These are phyloP conservation scores for Vombatus ursinus DNA, from an alignment of 2,113 vertebrate species.

Conservation along the genomic window DNA sequence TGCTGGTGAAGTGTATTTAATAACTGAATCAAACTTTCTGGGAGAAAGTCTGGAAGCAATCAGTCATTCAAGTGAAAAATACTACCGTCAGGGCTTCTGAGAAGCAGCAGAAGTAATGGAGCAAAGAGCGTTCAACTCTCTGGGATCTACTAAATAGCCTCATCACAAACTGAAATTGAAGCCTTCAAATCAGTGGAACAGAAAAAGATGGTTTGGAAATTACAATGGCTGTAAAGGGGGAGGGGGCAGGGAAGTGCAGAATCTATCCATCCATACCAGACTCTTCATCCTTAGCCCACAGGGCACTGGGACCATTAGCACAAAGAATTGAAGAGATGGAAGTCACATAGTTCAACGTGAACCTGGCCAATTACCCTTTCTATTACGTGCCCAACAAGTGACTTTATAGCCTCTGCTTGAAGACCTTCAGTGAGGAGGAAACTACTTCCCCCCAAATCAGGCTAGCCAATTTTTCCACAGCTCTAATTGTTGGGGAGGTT, in stretches of 20 bases:
- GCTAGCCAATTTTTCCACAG: background rate
- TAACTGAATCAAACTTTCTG: background rate
- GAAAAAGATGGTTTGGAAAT: background rate
- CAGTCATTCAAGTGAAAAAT: conserved; percentile 33
- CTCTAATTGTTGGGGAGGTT: background rate
- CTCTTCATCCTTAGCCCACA: background rate
- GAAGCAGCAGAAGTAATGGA: background rate
- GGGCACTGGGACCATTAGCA: background rate
- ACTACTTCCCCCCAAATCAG: background rate
- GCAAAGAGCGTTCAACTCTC: background rate
- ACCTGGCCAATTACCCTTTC: background rate
- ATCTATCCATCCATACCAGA: background rate
- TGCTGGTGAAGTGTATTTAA: background rate
- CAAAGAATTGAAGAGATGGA: background rate
- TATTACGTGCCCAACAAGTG: background rate
- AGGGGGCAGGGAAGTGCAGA: background rate
- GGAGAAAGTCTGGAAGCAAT: background rate
- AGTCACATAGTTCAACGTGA: background rate
- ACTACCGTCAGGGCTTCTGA: background rate
- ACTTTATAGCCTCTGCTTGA: background rate
- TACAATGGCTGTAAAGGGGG: background rate
- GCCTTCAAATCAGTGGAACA: background rate
- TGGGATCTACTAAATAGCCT: background rate
- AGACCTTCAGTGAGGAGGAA: background rate
- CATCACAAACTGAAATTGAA: background rate